Base-by-base conservation (phyloP, 2,113 vertebrate genomes). In the Podarcis raffonei region DNA sequence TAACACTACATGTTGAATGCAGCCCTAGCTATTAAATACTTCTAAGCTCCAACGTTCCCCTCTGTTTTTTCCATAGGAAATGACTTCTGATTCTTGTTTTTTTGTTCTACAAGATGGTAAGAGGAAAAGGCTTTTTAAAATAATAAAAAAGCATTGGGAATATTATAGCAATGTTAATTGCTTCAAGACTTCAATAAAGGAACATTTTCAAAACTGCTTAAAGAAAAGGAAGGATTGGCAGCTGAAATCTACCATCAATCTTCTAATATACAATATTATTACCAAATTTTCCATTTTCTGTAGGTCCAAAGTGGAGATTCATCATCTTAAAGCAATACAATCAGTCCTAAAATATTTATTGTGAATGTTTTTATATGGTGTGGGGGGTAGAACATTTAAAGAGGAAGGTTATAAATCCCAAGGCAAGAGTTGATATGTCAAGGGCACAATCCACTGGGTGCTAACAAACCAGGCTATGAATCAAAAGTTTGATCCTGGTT, bases 271-370 rank as follows among this genome's bases (percentile, higher is more conserved):
- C 1, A 65, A 2, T n/a, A 65, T 93, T 88, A 27, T 87, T 90
- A 92, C 5, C 20, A 65, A 59, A 84, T 92, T 93, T 88, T 92
- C 89, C 20, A 86, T 6, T 80, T 71, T 83, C n/a, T 94, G 90
- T 87, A 95, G 88, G 23, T 9, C 87, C 16, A 86, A 85, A 90
- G 90, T 2, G 71, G 66, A 37, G 81, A 94, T 90, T 83, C 74
- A 66, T 1, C 5, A 25, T 53, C 71, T 91, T 84, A 88, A 86
- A 89, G 1, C 37, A 37, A 13, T 53, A 53, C 11, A 53, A 53
- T 12, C 48, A 53, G 12, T 71, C 23, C 62, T 37, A 66, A 37
- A 37, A 68, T 68, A 66, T 66, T 18, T 62, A 20, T 35, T 30
- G 20, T 42, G 59, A 16, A 83, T 1, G 12, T 30, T 3, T 35